Evolutionary conservation across 2,888 invertebrate species (phyloP), one percentile per base, ranked within the genome.

Genomic region (Hetaerina titia): DNA sequence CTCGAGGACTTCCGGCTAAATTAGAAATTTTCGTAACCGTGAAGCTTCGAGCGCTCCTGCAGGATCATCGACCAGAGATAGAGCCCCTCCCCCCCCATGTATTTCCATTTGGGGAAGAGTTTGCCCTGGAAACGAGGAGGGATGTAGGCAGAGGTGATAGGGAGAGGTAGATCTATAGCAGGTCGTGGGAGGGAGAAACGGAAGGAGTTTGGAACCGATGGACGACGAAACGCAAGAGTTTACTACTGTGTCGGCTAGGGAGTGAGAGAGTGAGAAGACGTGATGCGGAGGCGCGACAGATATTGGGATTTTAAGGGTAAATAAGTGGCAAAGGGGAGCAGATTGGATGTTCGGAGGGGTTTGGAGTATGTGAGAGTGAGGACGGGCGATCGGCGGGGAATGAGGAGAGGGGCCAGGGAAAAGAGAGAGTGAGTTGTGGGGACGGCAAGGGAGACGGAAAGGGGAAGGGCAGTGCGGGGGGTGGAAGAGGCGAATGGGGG

Each of bases 301-400:
- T 81, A 81, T 81, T 81, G 81, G 81, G 81, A 81, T 81, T 31
- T 81, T 31, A 31, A 81, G 81, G 31, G 81, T 81, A 81, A 81
- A 31, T 81, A 25, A 81, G 25, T 81, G 81, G 81, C 25, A 22
- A 81, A 1, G 22, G 81, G 25, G 31, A n/a, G 69, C 6, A 69
- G 69, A 69, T 81, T 81, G 81, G 31, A 81, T 31, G 81, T 81
- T 81, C 69, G 69, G 69, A 69, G 69, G 8, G 22, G 64, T 45
- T 45, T 1, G 45, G 45, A 45, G 45, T 45, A 4, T 69, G 69
- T 69, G 69, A 22, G 69, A 69, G 45, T 45, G 69, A 69, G 69
- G 69, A 69, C 69, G 69, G 22, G n/a, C 69, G 8, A 69, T n/a
- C 9, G 64, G 45, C 45, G 45, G 45, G 45, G 4, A 64, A 19